Percentiles rank a stretch among this genome's conserved stretches.
Conservation (phyloP, 1,140 invertebrate species). For the Trachymyrmex cornetzi region DNA sequence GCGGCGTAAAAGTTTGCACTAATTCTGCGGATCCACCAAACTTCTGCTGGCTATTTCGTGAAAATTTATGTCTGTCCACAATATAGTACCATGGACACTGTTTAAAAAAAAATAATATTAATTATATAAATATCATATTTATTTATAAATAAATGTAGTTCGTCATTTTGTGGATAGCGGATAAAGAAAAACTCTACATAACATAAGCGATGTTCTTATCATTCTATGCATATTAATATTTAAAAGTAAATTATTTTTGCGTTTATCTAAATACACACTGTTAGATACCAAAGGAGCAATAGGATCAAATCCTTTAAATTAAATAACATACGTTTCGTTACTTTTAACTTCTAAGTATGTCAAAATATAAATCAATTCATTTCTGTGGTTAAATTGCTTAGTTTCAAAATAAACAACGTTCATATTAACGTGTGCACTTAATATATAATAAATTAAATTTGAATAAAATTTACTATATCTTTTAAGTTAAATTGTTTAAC, state of each 20-base stretch:
- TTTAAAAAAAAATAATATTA: background rate
- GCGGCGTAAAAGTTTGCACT: conserved; percentile 52
- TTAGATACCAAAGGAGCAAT: no score
- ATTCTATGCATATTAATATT: background rate
- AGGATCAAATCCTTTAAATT: no score
- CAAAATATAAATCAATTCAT: no score
- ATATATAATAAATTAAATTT: no score
- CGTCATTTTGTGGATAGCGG: background rate
- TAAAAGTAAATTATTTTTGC: conserved; percentile 3
- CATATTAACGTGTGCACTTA: no score
- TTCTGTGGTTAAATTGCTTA: no score
- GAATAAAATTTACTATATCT: no score
- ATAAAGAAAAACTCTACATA: background rate
- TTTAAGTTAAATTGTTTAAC: no score
- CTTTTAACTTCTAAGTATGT: no score
- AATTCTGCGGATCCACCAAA: conserved; percentile 1
- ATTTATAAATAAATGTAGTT: background rate
- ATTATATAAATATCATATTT: background rate
- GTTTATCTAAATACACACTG: no score
- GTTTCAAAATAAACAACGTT: no score
- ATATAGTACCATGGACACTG: background rate
- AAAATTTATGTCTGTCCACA: conserved; percentile 32
- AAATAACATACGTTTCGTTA: no score
- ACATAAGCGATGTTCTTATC: background rate
- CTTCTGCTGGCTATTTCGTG: conserved; percentile 34